Percentiles rank a stretch among this genome's conserved stretches.
phyloP scores from a whole-genome alignment of 2,888 invertebrate species.

The Callinectes sapidus region DNA sequence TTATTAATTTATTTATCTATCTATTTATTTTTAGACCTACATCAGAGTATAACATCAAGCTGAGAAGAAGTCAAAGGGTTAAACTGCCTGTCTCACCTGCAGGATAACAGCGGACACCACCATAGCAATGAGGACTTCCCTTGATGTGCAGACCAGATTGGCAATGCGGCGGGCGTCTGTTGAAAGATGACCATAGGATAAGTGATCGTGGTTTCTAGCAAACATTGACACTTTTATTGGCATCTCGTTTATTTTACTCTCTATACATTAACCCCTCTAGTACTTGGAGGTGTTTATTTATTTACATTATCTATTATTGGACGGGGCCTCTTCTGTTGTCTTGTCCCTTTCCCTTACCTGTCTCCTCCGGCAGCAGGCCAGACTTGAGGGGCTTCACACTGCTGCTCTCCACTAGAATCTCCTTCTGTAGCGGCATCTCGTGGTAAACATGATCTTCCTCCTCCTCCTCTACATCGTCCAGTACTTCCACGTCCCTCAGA shows the following conservation, averaged over 20 bases:
- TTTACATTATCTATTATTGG: too few relatives aligned
- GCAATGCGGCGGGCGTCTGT: conserved; percentile 62
- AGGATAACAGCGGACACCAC: conserved; percentile 66
- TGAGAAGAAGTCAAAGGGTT: neutral
- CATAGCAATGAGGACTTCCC: conserved; percentile 69
- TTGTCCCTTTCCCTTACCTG: conserved; percentile 42
- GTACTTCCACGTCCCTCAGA: conserved; percentile 18
- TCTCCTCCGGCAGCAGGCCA: conserved; percentile 63
- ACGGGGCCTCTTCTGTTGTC: neutral
- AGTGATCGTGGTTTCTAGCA: neutral
- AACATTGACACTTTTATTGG: neutral
- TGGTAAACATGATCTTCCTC: conserved; percentile 64
- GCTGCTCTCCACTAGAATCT: conserved; percentile 69
- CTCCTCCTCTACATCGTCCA: conserved; percentile 44
- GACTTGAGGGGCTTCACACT: conserved; percentile 59
- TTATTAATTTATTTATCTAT: too few relatives aligned
- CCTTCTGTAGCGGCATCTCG: conserved; percentile 71
- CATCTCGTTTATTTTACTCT: neutral
- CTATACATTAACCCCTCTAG: too few relatives aligned
- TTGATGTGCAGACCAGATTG: conserved; percentile 68
- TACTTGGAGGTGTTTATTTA: too few relatives aligned
- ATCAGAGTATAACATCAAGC: too few relatives aligned
- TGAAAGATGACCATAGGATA: too few relatives aligned
- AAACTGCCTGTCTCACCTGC: conserved; percentile 56
- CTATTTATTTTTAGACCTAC: too few relatives aligned